Evolutionary conservation across 2,797 vertebrate species (phyloP).

Genomic region (Cephalopachus bancanus): DNA sequence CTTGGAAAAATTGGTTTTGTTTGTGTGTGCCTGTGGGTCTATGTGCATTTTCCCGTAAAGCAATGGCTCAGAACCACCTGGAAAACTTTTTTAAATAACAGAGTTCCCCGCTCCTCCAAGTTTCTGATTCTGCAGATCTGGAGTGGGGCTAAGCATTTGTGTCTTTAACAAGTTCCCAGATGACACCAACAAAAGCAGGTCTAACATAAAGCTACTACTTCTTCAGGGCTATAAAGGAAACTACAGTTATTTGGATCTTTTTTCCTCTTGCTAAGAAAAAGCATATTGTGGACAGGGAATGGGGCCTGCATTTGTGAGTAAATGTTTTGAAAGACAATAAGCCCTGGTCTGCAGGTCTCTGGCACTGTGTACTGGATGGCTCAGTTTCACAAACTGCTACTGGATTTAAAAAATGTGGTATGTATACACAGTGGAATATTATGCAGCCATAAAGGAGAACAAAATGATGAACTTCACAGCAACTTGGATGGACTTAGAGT

Average conservation of each 20-base stretch:
- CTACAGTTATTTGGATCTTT: accelerated
- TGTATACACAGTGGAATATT: too few species aligned
- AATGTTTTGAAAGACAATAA: accelerated
- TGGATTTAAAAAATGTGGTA: too few species aligned
- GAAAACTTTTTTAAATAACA: not conserved
- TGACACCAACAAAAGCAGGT: too few species aligned
- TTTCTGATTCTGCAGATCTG: not conserved
- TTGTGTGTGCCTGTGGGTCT: not conserved
- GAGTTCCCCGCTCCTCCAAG: not conserved
- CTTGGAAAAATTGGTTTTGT: not conserved
- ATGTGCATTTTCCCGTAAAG: not conserved
- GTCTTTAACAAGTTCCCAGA: not conserved
- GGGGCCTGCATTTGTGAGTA: not conserved
- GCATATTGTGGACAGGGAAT: accelerated
- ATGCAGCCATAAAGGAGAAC: too few species aligned
- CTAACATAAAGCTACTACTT: not conserved
- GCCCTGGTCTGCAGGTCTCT: accelerated
- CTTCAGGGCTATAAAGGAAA: not conserved
- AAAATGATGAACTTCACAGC: too few species aligned
- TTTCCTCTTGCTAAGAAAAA: not conserved
- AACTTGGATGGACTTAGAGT: too few species aligned
- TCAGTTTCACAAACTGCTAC: accelerated
- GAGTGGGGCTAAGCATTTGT: not conserved
- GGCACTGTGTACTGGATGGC: accelerated
- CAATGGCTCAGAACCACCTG: not conserved